Evolutionary conservation across 2,113 vertebrate species (phyloP).

Genomic region (Ceyx cyanopectus): DNA sequence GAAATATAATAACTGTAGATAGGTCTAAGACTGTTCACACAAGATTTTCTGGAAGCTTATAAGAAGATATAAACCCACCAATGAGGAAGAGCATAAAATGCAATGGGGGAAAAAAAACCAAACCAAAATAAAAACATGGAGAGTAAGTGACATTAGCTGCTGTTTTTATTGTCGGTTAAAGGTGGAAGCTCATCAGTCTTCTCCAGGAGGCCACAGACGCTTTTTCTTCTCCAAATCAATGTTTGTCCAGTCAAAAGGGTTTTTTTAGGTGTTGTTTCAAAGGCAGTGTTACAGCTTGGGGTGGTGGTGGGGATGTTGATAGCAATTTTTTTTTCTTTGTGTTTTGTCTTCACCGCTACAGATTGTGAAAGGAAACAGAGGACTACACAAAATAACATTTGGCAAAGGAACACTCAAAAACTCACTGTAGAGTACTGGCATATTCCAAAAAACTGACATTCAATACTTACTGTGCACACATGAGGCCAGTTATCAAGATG

Average conservation of each 20-base stretch:
- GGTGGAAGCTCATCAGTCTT: not conserved
- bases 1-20: not conserved
- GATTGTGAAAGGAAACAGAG: not conserved
- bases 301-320: not conserved
- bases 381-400: not conserved
- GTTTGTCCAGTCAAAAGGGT: not conserved
- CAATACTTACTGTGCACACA: constrained; percentile 79
- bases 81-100: not conserved
- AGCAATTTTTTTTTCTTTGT: not conserved
- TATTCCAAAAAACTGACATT: not conserved
- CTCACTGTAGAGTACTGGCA: not conserved
- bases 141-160: not conserved
- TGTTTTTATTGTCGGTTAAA: not conserved
- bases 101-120: not conserved
- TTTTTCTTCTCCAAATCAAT: not conserved
- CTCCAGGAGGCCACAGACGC: not conserved
- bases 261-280: not conserved
- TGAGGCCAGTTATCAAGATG: constrained; percentile 82
- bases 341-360: not conserved
- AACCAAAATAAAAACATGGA: not conserved
- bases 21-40: not conserved
- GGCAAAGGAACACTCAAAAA: not conserved
- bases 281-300: not conserved
- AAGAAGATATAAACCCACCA: not conserved
- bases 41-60: not conserved